Evolutionary conservation across 2,888 invertebrate species (phyloP).

Genomic region (Myopa tessellatipennis): DNA sequence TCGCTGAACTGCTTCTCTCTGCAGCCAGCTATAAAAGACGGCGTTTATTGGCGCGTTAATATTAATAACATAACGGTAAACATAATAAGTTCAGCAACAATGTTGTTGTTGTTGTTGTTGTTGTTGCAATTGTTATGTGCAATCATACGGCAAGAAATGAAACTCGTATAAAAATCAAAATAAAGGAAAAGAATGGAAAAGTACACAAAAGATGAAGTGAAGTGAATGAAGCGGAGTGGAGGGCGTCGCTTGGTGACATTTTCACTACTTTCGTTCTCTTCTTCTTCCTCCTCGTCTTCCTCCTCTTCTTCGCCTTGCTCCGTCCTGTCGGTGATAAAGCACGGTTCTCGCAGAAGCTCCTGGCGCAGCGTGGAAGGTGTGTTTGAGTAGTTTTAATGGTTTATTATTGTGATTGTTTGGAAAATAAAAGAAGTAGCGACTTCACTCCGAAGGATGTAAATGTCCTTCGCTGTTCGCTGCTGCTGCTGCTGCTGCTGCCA

Average conservation of each 20-base stretch:
- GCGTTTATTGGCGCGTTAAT: conserved; percentile 54
- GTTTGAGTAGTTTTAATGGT: conserved; percentile 45
- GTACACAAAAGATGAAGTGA: not conserved
- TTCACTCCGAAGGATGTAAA: conserved; percentile 31
- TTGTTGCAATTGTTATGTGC: conserved; percentile 5
- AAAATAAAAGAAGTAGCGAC: conserved; percentile 20
- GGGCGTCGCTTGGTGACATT: conserved; percentile 23
- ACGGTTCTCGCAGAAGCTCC: not conserved
- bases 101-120: conserved; percentile 18
- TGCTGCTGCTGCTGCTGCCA: conserved; percentile 15
- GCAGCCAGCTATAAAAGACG: conserved; percentile 40
- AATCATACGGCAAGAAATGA: conserved; percentile 9
- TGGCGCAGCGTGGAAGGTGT: conserved; percentile 39
- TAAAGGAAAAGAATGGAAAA: not conserved
- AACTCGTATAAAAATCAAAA: conserved; percentile 9
- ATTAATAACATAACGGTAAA: conserved; percentile 56
- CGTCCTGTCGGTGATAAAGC: conserved; percentile 24
- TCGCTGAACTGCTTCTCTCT: not conserved
- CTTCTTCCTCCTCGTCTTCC: not conserved
- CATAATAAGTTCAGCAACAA: conserved; percentile 19
- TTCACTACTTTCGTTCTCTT: not conserved
- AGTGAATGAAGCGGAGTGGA: not conserved
- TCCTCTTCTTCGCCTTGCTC: not conserved
- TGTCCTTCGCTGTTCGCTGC: not conserved
- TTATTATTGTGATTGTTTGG: conserved; percentile 44